Evolutionary conservation across 2,797 vertebrate genomes (phyloP).

Genomic region (Synaphobranchus kaupii): DNA sequence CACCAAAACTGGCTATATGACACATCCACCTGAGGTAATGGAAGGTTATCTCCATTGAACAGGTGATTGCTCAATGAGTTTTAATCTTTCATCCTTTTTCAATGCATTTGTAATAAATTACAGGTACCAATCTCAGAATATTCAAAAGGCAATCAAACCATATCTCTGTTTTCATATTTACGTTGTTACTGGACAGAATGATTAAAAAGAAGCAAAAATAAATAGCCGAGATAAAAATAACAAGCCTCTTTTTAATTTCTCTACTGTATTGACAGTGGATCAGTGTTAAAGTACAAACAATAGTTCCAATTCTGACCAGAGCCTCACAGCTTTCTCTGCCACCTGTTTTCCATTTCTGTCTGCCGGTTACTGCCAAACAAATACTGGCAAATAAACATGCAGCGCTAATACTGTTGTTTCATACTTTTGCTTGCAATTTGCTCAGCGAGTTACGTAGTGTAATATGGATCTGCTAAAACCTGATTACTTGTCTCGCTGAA

Average conservation of each 20-base stretch:
- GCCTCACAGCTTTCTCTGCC: conserved; percentile 8
- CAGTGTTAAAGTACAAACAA: conserved; percentile 14
- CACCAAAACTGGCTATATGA: not conserved
- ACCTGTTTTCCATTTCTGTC: conserved; percentile 62
- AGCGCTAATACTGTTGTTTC: conserved; percentile 48
- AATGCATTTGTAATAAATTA: not conserved
- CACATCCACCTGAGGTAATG: not conserved
- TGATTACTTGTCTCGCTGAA: conserved; percentile 68
- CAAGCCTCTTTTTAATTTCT: not conserved
- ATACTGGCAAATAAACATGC: not conserved
- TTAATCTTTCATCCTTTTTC: not conserved
- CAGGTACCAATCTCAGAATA: not conserved
- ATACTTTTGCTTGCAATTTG: conserved; percentile 62
- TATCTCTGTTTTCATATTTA: not conserved
- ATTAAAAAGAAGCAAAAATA: not conserved
- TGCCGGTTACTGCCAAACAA: conserved; percentile 56
- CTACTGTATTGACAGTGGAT: not conserved
- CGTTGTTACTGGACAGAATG: not conserved
- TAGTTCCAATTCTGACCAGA: conserved; percentile 23
- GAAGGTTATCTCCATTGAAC: not conserved
- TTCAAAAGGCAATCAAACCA: not conserved
- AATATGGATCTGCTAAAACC: conserved; percentile 57
- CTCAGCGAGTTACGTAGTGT: conserved; percentile 57
- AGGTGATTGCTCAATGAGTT: not conserved
- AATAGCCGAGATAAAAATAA: not conserved